Evolutionary conservation across 2,797 vertebrate genomes (phyloP).

Genomic region (Rachycentron canadum): DNA sequence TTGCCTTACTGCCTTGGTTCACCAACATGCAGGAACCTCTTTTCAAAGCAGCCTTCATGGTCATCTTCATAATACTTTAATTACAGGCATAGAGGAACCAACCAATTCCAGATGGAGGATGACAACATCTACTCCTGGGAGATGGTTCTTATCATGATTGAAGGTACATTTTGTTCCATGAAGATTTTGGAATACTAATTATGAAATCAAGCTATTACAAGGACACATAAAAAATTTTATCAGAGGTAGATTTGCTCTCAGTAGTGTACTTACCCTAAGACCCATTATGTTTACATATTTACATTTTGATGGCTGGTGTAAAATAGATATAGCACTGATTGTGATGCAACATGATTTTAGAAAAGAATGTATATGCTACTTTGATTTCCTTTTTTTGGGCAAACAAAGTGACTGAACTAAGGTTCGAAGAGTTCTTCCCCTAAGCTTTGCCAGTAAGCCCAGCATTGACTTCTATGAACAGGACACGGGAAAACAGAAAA

Average conservation of each 20-base stretch:
- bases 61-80: not conserved
- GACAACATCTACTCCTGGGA: conserved; percentile 15
- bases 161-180: not conserved
- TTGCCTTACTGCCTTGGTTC: conserved; percentile 19
- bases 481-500: too few species aligned
- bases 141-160: conserved; percentile 15
- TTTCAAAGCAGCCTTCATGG: not conserved
- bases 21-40: conserved; percentile 5
- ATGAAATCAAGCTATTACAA: too few species aligned
- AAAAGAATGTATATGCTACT: not conserved
- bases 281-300: too few species aligned
- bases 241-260: too few species aligned
- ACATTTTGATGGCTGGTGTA: too few species aligned
- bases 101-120: conserved; percentile 1
- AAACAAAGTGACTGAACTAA: conserved; percentile 14
- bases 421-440: not conserved
- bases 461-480: conserved; percentile 9
- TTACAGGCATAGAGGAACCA: conserved; percentile 10
- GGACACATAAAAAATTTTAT: too few species aligned
- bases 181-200: too few species aligned
- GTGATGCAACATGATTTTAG: too few species aligned
- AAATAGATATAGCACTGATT: too few species aligned
- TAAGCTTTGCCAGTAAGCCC: conserved; percentile 2
- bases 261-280: too few species aligned
- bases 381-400: not conserved